These are phyloP conservation scores for Lepidurus arcticus DNA, from an alignment of 1,140 invertebrate genomes.

Conservation along the genomic window DNA sequence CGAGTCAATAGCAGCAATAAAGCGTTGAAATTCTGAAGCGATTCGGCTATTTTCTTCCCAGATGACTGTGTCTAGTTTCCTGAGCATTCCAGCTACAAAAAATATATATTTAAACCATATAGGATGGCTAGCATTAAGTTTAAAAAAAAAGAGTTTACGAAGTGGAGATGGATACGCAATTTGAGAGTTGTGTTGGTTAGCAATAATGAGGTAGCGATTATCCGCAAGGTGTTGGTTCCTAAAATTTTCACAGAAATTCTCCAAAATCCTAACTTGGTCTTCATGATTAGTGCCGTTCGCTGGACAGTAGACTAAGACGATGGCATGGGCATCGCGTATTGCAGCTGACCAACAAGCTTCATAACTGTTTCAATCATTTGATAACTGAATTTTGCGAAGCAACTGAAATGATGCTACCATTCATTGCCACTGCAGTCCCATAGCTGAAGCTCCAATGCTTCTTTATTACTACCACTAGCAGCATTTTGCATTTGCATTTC, in stretches of 20 bases:
- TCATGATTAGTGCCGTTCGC: not conserved
- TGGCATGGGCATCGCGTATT: not conserved
- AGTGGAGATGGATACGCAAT: not conserved
- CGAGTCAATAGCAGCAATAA: not conserved
- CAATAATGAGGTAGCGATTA: not conserved
- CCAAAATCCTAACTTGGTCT: not conserved
- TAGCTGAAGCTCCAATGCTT: not conserved
- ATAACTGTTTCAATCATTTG: not conserved
- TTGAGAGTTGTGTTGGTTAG: not conserved
- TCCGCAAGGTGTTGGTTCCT: not conserved
- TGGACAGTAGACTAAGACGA: not conserved
- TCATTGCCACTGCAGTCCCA: not conserved
- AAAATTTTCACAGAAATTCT: not conserved
- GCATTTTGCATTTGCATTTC: not conserved
- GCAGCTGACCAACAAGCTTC: not conserved
- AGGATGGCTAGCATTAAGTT: not conserved
- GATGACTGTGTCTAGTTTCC: not conserved
- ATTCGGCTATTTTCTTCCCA: constrained; percentile 1
- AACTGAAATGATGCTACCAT: not conserved
- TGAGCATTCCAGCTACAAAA: not conserved
- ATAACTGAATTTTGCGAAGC: too few species aligned
- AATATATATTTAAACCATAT: not conserved
- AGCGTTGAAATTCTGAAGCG: not conserved
- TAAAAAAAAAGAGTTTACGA: not conserved
- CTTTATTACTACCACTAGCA: not conserved